Evolutionary conservation across 2,888 invertebrate genomes (phyloP).

Genomic region (Halictus quadricinctus): DNA sequence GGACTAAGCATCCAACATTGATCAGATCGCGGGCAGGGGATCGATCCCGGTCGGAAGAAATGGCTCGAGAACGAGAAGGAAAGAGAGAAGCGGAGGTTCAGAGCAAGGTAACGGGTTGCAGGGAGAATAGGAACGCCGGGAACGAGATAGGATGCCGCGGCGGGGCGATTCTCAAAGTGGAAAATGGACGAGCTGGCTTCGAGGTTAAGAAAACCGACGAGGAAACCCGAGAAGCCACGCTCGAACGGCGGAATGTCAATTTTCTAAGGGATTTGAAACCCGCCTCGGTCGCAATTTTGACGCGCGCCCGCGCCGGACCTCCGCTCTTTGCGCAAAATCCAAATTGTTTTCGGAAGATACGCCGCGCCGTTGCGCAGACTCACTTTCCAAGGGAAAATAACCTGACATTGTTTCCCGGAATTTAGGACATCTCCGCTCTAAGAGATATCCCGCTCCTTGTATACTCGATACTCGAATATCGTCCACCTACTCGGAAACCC

Average conservation of each 20-base stretch:
- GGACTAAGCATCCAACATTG: constrained; percentile 42
- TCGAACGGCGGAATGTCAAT: constrained; percentile 35
- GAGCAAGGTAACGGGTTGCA: not conserved
- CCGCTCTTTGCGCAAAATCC: constrained; percentile 11
- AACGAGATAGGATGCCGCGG: constrained; percentile 34
- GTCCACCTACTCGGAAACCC: not conserved
- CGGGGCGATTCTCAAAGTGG: constrained; percentile 54
- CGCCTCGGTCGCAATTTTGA: constrained; percentile 33
- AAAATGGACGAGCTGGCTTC: constrained; percentile 54
- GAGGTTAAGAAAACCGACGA: constrained; percentile 55
- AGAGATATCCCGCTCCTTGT: not conserved
- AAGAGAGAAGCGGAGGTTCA: not conserved
- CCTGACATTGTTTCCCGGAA: constrained; percentile 6
- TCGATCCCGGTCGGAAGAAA: constrained; percentile 17
- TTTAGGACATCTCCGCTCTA: not conserved
- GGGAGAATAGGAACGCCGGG: constrained; percentile 28
- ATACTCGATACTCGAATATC: not conserved
- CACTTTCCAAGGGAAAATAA: not conserved
- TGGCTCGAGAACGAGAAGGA: not conserved
- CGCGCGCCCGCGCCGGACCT: not conserved
- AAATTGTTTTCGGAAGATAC: constrained; percentile 15
- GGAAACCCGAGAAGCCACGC: not conserved
- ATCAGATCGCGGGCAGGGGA: constrained; percentile 32
- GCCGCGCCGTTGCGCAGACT: not conserved
- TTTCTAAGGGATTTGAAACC: constrained; percentile 36